Conservation (phyloP, 2,888 invertebrate species). For the Rhaphigaster nebulosa region DNA sequence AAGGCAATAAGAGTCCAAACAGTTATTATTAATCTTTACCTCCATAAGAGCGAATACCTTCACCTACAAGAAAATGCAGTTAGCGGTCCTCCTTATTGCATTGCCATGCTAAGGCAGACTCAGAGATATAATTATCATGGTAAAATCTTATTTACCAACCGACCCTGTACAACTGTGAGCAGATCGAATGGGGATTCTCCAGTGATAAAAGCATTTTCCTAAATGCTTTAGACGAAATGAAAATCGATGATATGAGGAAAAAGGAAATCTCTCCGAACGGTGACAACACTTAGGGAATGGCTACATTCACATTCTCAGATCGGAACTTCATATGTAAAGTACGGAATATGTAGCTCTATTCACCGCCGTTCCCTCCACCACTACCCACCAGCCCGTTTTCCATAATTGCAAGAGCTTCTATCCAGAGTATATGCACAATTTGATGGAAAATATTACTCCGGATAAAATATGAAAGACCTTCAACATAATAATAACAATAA, state of each 20-base stretch:
- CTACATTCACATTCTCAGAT: constrained; percentile 31
- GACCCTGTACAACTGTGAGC: background rate
- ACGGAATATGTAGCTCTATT: constrained; percentile 19
- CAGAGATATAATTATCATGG: background rate
- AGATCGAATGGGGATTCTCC: background rate
- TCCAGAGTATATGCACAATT: constrained; percentile 17
- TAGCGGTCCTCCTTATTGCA: background rate
- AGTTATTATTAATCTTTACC: no score
- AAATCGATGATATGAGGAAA: constrained; percentile 33
- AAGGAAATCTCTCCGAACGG: background rate
- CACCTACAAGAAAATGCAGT: background rate
- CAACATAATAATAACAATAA: background rate
- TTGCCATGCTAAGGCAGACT: background rate
- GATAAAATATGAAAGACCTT: background rate
- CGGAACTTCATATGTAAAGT: constrained; percentile 47
- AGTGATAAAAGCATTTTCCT: background rate
- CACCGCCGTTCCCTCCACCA: background rate
- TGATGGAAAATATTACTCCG: constrained; percentile 1
- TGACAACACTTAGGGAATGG: constrained; percentile 43
- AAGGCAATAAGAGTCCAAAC: no score
- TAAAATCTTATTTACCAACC: background rate
- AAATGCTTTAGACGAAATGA: constrained; percentile 27
- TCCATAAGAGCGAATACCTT: background rate
- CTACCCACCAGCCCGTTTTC: background rate
- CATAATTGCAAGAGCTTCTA: constrained; percentile 20